Percentiles rank a stretch among this genome's conserved stretches.
Evolutionary conservation across 2,113 vertebrate species (phyloP).

Genomic region (Tamias sibiricus): DNA sequence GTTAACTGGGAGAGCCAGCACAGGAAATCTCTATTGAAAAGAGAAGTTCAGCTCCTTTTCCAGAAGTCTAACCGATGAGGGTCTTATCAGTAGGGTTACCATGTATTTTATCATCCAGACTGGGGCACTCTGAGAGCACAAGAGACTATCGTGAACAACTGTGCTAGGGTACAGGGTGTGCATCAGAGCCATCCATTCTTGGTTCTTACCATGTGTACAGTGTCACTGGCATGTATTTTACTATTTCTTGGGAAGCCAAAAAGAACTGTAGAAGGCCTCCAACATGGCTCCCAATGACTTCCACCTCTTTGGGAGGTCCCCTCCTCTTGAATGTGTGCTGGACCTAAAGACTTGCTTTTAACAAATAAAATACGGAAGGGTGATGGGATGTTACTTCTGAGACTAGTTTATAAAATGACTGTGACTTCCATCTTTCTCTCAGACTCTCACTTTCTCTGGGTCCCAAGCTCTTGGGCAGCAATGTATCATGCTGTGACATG

Average conservation of each 20-base stretch:
- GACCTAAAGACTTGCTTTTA: neutral
- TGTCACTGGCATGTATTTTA: rapidly evolving
- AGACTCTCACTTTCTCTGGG: neutral
- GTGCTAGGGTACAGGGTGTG: neutral
- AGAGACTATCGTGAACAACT: neutral
- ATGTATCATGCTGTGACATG: neutral
- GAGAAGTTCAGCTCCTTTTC: neutral
- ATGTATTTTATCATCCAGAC: neutral
- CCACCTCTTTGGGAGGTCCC: neutral
- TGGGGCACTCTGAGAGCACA: neutral
- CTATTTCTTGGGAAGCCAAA: neutral
- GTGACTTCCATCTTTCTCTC: neutral
- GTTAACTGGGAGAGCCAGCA: neutral
- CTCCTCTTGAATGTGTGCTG: neutral
- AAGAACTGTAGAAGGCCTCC: no score
- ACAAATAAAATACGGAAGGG: neutral
- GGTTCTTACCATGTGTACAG: no score
- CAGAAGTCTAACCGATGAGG: neutral
- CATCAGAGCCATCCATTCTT: neutral
- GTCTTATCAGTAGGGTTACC: neutral
- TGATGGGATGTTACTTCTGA: neutral
- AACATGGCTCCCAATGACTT: neutral
- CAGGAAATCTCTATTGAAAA: neutral
- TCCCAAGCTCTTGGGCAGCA: neutral
- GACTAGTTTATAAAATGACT: neutral